Evolutionary conservation across 2,113 vertebrate species (phyloP).

Genomic region (Oplegnathus fasciatus): DNA sequence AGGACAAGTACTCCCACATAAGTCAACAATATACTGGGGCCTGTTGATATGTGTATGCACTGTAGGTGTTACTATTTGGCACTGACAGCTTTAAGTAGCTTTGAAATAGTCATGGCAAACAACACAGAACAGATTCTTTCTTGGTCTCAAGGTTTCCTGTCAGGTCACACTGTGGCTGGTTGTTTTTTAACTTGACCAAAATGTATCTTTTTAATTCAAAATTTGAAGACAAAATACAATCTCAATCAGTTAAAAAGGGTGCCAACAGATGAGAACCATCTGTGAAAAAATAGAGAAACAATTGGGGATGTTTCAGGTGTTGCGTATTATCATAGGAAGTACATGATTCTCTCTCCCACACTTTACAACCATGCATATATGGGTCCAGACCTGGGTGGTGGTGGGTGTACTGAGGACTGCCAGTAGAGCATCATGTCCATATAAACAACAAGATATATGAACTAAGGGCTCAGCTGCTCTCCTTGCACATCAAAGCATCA

Average conservation of each 20-base stretch:
- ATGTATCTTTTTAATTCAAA: background rate
- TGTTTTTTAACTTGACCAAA: background rate
- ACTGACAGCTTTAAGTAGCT: background rate
- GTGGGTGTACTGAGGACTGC: constrained; percentile 54
- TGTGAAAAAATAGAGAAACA: background rate
- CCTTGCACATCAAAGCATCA: constrained; percentile 82
- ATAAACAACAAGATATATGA: constrained; percentile 80
- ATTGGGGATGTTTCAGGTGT: background rate
- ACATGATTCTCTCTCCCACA: background rate
- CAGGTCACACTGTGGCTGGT: background rate
- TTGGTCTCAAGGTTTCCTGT: background rate
- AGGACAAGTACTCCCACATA: background rate
- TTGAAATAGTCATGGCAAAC: background rate
- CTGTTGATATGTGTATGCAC: background rate
- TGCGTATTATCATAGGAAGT: background rate
- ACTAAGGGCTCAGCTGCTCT: constrained; percentile 74
- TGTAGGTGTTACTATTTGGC: background rate
- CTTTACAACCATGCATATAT: constrained; percentile 7
- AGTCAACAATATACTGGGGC: background rate
- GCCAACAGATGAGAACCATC: background rate
- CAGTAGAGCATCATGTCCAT: constrained; percentile 76
- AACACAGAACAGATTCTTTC: background rate
- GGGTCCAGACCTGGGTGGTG: constrained; percentile 5
- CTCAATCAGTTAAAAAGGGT: background rate
- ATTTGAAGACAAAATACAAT: background rate